Evolutionary conservation across 1,140 invertebrate species (phyloP).

Genomic region (Heliconius hermathena): DNA sequence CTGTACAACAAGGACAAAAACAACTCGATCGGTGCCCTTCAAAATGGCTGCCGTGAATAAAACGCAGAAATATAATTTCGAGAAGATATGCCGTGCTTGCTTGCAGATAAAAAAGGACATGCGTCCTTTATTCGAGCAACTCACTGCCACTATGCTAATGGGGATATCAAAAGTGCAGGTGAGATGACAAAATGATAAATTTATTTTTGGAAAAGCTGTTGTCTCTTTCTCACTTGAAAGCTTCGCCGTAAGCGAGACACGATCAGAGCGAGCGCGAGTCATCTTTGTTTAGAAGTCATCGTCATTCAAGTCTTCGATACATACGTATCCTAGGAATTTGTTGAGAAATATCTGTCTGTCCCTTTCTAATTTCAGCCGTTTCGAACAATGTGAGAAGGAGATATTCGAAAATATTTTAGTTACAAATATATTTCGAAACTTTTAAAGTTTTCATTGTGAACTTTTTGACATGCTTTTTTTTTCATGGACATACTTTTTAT

Average conservation of each 20-base stretch:
- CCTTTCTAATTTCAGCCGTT: slow-evolving; percentile 50
- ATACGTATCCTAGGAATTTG: slow-evolving; percentile 66
- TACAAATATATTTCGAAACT: neutral
- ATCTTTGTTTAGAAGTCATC: slow-evolving; percentile 78
- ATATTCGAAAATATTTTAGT: slow-evolving; percentile 22
- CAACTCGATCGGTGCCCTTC: slow-evolving; percentile 62
- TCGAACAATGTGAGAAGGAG: slow-evolving; percentile 30
- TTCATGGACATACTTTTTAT: neutral
- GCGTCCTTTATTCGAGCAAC: slow-evolving; percentile 83
- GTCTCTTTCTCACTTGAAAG: slow-evolving; percentile 61
- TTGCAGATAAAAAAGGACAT: slow-evolving; percentile 84
- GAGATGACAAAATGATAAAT: slow-evolving; percentile 62
- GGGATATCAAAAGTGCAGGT: slow-evolving; percentile 83
- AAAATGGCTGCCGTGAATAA: slow-evolving; percentile 75
- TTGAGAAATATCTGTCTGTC: slow-evolving; percentile 73
- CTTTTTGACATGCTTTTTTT: neutral
- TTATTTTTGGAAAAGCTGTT: slow-evolving; percentile 66
- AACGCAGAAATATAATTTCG: slow-evolving; percentile 71
- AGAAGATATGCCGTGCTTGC: slow-evolving; percentile 84
- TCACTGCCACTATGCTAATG: slow-evolving; percentile 84
- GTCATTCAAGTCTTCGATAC: slow-evolving; percentile 59
- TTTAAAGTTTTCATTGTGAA: slow-evolving; percentile 2
- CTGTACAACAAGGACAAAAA: slow-evolving; percentile 68
- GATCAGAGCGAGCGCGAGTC: slow-evolving; percentile 54
- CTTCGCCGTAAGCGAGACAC: slow-evolving; percentile 34